Evolutionary conservation across 2,113 vertebrate genomes (phyloP).

Genomic region (Telmatochromis sp.): DNA sequence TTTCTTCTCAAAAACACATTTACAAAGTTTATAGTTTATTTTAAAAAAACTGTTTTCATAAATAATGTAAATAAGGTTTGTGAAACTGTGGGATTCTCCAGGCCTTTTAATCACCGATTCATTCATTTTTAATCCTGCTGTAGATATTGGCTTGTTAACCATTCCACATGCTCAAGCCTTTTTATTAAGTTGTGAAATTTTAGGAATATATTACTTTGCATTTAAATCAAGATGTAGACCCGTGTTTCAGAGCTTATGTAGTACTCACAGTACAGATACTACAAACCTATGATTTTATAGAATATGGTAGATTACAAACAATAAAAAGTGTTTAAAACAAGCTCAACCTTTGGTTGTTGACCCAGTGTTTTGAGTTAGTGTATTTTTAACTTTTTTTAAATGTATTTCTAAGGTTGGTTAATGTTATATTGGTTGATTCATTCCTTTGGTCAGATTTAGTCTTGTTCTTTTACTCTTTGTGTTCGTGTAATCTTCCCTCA

Average conservation of each 20-base stretch:
- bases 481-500: neutral
- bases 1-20: neutral
- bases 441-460: neutral
- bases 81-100: neutral
- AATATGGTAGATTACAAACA: neutral
- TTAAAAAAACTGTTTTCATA: neutral
- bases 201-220: neutral
- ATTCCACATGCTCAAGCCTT: neutral
- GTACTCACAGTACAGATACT: neutral
- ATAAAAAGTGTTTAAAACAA: neutral
- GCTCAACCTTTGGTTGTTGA: neutral
- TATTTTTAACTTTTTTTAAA: fast-evolving
- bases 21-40: neutral
- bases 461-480: neutral
- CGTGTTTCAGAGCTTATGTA: neutral
- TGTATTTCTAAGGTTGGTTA: neutral
- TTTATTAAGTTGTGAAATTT: neutral
- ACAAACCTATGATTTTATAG: neutral
- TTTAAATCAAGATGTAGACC: neutral
- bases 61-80: fast-evolving
- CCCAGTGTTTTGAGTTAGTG: neutral
- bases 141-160: fast-evolving
- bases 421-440: neutral
- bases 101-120: neutral
- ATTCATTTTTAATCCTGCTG: neutral